Conservation (phyloP, 2,797 vertebrate species). For the Esox lucius region DNA sequence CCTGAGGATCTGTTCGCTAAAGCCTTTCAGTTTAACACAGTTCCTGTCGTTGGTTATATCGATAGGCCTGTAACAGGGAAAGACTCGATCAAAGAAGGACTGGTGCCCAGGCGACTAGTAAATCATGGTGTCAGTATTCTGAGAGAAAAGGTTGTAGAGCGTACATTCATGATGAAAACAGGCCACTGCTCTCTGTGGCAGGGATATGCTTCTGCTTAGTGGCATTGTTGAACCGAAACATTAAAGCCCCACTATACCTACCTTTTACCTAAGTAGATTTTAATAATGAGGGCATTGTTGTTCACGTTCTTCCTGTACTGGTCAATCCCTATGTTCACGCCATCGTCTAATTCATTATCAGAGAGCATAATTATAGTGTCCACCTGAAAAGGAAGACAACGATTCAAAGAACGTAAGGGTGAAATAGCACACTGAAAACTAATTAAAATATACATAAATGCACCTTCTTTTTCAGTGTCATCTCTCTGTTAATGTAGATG, state of each 20-base stretch:
- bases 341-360: accelerated
- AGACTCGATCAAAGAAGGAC: not conserved
- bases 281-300: constrained; percentile 67
- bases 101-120: not conserved
- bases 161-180: not conserved
- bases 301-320: constrained; percentile 65
- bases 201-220: not conserved
- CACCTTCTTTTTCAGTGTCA: constrained; percentile 62
- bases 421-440: not conserved
- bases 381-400: constrained; percentile 61
- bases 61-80: accelerated
- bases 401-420: not conserved
- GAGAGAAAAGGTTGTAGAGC: not conserved
- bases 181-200: not conserved
- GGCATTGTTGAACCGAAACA: too few species aligned
- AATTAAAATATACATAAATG: constrained; percentile 20
- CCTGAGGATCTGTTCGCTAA: constrained; percentile 85
- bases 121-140: not conserved
- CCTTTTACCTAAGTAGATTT: constrained; percentile 44
- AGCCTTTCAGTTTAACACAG: constrained; percentile 69
- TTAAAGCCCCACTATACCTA: constrained; percentile 24
- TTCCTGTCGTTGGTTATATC: constrained; percentile 35
- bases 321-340: constrained; percentile 2
- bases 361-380: constrained; percentile 76
- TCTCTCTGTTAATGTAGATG: not conserved